Conservation (phyloP, 2,888 invertebrate species). For the Drosophila peninsularis region DNA sequence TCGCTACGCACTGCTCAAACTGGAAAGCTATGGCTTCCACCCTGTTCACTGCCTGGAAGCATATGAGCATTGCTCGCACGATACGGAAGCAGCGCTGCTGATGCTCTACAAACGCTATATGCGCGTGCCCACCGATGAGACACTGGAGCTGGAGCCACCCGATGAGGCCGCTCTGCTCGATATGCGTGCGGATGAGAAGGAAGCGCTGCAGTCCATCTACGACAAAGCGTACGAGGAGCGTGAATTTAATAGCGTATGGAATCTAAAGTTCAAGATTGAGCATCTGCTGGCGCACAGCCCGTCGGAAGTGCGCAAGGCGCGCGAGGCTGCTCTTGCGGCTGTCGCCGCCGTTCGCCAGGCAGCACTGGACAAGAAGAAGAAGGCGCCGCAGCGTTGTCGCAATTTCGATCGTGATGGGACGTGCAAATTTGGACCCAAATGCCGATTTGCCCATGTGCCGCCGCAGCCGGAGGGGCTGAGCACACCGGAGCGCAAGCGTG, state of each 20-base stretch:
- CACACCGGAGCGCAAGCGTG: slow-evolving; percentile 50
- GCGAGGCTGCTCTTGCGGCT: slow-evolving; percentile 82
- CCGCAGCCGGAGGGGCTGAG: slow-evolving; percentile 58
- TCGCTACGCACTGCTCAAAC: slow-evolving; percentile 89
- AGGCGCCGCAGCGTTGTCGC: slow-evolving; percentile 85
- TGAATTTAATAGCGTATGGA: slow-evolving; percentile 89
- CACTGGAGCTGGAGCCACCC: slow-evolving; percentile 25
- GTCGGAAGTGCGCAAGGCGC: slow-evolving; percentile 84
- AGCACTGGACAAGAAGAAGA: slow-evolving; percentile 71
- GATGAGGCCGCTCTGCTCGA: slow-evolving; percentile 87
- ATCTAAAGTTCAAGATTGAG: slow-evolving; percentile 88
- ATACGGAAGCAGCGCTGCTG: slow-evolving; percentile 90
- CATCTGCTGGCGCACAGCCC: slow-evolving; percentile 87
- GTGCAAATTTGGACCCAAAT: slow-evolving; percentile 90
- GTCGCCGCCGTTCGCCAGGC: slow-evolving; percentile 82
- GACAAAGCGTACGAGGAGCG: slow-evolving; percentile 89
- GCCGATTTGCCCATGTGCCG: slow-evolving; percentile 89
- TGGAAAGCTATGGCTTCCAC: slow-evolving; percentile 92
- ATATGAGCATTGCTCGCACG: slow-evolving; percentile 88
- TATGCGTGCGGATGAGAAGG: slow-evolving; percentile 89
- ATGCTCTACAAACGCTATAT: slow-evolving; percentile 90
- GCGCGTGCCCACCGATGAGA: slow-evolving; percentile 54
- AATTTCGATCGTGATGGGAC: slow-evolving; percentile 86
- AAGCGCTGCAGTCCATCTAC: slow-evolving; percentile 91
- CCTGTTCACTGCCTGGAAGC: slow-evolving; percentile 91